Percentiles rank a stretch among this genome's conserved stretches.
phyloP scores from a whole-genome alignment of 2,888 invertebrate species.

The Pecten maximus region DNA sequence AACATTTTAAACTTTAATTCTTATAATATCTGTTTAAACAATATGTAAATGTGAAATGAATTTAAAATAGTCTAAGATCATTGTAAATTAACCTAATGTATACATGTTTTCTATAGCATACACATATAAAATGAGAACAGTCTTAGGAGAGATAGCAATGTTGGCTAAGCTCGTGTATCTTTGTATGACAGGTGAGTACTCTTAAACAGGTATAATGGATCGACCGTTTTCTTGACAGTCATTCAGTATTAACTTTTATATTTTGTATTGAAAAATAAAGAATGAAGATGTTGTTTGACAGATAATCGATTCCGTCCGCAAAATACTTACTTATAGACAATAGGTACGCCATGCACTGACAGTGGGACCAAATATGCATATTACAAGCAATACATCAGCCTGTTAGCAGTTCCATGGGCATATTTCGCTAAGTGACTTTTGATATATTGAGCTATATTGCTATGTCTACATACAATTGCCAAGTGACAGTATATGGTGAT shows the following conservation, averaged over 20 bases:
- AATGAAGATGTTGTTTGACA: not conserved
- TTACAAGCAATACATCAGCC: not conserved
- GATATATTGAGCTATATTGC: not conserved
- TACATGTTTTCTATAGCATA: not conserved
- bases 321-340: too few relatives aligned
- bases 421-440: not conserved
- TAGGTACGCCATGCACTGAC: not conserved
- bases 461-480: not conserved
- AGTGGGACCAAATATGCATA: not conserved
- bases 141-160: not conserved
- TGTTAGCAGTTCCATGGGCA: not conserved
- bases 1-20: not conserved
- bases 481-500: not conserved
- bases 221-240: not conserved
- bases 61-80: not conserved
- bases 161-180: not conserved
- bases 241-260: not conserved
- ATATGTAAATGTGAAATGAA: not conserved
- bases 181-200: not conserved
- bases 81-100: not conserved
- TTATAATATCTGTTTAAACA: not conserved
- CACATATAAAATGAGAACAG: not conserved
- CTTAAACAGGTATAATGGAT: not conserved
- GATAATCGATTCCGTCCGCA: not conserved
- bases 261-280: not conserved